Percentiles rank a stretch among this genome's conserved stretches.
Evolutionary conservation across 2,113 vertebrate genomes (phyloP).

Genomic region (Orcinus orca): DNA sequence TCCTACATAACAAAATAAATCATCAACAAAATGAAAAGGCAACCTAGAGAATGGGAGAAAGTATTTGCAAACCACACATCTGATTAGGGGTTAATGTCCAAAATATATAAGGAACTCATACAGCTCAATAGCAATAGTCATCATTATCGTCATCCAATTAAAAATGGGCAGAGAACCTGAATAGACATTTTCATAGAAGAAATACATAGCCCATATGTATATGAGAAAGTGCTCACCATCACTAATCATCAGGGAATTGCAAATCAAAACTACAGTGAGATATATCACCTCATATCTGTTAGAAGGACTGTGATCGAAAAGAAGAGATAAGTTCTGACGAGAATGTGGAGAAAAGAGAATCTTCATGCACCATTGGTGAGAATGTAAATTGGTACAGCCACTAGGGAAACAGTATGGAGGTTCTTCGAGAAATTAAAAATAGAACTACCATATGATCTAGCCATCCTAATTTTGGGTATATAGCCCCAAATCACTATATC

Average conservation of each 20-base stretch:
- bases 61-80: not conserved
- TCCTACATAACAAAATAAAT: not conserved
- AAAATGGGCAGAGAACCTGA: not conserved
- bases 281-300: not conserved
- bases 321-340: not conserved
- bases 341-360: not conserved
- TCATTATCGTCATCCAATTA: not conserved
- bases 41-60: not conserved
- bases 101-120: not conserved
- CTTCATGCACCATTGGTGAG: not conserved
- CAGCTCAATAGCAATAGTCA: not conserved
- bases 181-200: not conserved
- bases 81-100: not conserved
- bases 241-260: not conserved
- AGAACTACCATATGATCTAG: not conserved
- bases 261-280: not conserved
- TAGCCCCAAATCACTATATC: not conserved
- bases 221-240: not conserved
- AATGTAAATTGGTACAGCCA: not conserved
- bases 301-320: not conserved
- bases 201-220: not conserved
- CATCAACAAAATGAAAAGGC: not conserved
- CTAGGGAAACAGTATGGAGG: not conserved
- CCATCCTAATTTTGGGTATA: not conserved
- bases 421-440: not conserved